phyloP scores from a whole-genome alignment of 23 tunicate genomes.

The Diplosoma virens region DNA sequence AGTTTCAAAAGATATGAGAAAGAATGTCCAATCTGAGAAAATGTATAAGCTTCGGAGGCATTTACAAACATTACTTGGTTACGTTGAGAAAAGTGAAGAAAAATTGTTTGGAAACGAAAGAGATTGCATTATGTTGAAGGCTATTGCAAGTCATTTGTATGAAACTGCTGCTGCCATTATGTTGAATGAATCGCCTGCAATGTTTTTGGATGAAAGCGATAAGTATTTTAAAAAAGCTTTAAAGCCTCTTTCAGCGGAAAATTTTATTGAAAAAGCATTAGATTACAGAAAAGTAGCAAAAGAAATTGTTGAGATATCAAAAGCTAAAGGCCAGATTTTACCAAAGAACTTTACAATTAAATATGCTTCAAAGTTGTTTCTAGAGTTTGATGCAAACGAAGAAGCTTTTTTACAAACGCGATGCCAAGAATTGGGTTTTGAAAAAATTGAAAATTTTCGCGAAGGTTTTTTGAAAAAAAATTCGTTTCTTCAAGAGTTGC shows the following conservation, averaged over 20 bases:
- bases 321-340: no score
- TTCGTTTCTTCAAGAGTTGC: neutral
- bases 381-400: neutral
- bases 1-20: slow-evolving; percentile 31
- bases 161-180: slow-evolving; percentile 22
- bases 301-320: no score
- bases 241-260: neutral
- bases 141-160: slow-evolving; percentile 16
- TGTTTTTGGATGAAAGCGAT: neutral
- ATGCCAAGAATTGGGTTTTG: slow-evolving; percentile 3
- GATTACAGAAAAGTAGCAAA: no score
- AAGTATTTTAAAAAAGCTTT: neutral
- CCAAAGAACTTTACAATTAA: no score
- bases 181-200: neutral
- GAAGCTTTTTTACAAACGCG: slow-evolving; percentile 2
- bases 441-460: neutral
- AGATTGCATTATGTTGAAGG: neutral
- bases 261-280: no score
- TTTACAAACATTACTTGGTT: neutral
- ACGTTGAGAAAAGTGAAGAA: neutral
- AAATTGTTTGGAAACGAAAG: no score
- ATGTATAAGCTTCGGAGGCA: slow-evolving; percentile 14
- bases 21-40: neutral
- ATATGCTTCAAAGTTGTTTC: neutral
- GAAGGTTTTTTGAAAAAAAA: neutral